Evolutionary conservation across 2,797 vertebrate genomes (phyloP), one percentile per base, ranked within the genome.

Genomic region (Brachymystax lenok): DNA sequence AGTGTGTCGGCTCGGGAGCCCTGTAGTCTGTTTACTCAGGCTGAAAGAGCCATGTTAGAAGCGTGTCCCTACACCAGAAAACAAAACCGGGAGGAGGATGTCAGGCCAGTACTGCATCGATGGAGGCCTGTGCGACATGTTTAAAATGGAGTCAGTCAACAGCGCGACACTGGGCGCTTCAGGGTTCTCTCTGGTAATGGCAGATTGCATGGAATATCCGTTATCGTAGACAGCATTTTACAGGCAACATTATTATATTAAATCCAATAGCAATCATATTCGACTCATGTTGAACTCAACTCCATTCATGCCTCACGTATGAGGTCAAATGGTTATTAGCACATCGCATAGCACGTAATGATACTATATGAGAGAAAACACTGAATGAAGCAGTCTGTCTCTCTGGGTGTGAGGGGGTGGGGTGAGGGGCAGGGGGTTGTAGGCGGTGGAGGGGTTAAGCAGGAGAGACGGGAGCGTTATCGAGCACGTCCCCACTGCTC

Each of bases 31-130:
- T 67, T 83, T 67, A 85, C 82, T 89, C 88, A 88, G 80, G 88
- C 90, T 86, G 89, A 91, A 91, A 81, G 33, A 56, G 79, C 80
- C 77, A 77, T 90, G 90, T 90, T 27, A 61, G 73, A 85, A 81
- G 52, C 85, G 79, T 90, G 90, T 91, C 8, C 59, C 68, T 77
- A 87, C 86, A 87, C 52, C 56, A 73, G 27, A 66, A 28, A 79
- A 89, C 21, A 56, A 68, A 79, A 61, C 50, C 78, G 73, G 76
- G 74, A 81, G 54, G 64, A 78, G 66, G 81, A 76, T 76, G 82
- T 83, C 75, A 35, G 13, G 63, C 40, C 3, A 46, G 40, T 46
- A 46, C 10, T 46, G 76, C 59, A n/a, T n/a, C 8, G 59, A n/a
- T 24, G 59, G 59, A 17, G 54, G 68, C 50, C 50, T 52, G 27